phyloP scores from a whole-genome alignment of 2,888 invertebrate species.

The Brassicogethes aeneus region DNA sequence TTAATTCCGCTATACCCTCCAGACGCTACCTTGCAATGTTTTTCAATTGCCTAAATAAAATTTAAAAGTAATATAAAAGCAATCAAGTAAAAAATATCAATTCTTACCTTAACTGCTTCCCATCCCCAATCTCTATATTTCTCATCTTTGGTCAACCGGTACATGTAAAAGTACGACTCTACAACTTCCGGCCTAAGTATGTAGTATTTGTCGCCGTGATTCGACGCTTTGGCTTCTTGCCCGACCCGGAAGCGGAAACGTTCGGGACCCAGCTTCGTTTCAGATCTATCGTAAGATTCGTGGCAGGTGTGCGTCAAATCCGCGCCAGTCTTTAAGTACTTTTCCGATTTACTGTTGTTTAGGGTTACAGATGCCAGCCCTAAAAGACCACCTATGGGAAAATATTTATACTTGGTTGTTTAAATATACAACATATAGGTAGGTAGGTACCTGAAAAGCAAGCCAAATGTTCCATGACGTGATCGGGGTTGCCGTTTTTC shows the following conservation, averaged over 20 bases:
- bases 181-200: slow-evolving; percentile 94
- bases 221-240: slow-evolving; percentile 86
- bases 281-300: slow-evolving; percentile 84
- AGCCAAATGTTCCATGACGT: slow-evolving; percentile 97
- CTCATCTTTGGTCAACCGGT: slow-evolving; percentile 91
- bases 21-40: slow-evolving; percentile 74
- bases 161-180: slow-evolving; percentile 95
- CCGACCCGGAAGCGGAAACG: slow-evolving; percentile 87
- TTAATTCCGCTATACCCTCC: slow-evolving; percentile 91
- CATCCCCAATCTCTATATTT: slow-evolving; percentile 99
- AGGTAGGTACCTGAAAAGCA: slow-evolving; percentile 90
- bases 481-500: slow-evolving; percentile 85
- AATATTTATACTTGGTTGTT: slow-evolving; percentile 11
- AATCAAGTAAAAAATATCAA: too few relatives aligned
- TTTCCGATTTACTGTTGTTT: slow-evolving; percentile 62
- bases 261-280: slow-evolving; percentile 93
- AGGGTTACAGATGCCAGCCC: slow-evolving; percentile 80
- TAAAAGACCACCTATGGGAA: slow-evolving; percentile 93
- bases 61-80: slow-evolving; percentile 1
- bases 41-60: slow-evolving; percentile 71
- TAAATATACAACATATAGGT: too few relatives aligned
- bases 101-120: slow-evolving; percentile 78
- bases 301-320: slow-evolving; percentile 94
- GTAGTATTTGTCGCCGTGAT: slow-evolving; percentile 91
- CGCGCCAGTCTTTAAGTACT: slow-evolving; percentile 81